A percentile compares a stretch with the other conserved stretches of the same genome.
These are phyloP conservation scores for Cryptosula pallasiana DNA, from an alignment of 2,888 invertebrate genomes.

Conservation along the genomic window DNA sequence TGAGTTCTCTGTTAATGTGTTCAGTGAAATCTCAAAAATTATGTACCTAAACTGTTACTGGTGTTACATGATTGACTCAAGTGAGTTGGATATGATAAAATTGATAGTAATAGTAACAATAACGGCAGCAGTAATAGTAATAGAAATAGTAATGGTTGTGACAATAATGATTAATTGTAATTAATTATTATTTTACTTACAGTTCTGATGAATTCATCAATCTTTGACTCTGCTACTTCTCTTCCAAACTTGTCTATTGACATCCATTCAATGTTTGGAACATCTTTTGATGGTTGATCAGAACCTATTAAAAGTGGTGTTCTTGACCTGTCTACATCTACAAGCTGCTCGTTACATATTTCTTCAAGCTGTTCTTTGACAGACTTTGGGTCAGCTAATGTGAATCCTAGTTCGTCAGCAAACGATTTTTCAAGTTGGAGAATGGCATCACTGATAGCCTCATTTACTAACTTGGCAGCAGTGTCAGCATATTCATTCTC, in stretches of 20 bases:
- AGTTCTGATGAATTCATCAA: slow-evolving; percentile 45
- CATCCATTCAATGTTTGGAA: slow-evolving; percentile 49
- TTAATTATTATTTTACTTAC: slow-evolving; percentile 12
- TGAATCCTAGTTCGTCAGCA: slow-evolving; percentile 36
- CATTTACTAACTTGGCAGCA: slow-evolving; percentile 43
- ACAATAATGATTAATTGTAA: not conserved
- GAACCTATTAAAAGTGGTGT: slow-evolving; percentile 33
- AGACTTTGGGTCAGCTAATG: slow-evolving; percentile 32
- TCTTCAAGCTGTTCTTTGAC: slow-evolving; percentile 34
- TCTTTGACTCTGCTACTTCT: slow-evolving; percentile 43
- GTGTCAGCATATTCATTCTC: slow-evolving; percentile 33
- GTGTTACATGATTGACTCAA: too few relatives aligned
- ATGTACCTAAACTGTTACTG: too few relatives aligned
- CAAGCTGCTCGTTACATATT: slow-evolving; percentile 35
- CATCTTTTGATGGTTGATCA: slow-evolving; percentile 31
- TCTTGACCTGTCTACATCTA: slow-evolving; percentile 27
- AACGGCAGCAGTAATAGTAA: too few relatives aligned
- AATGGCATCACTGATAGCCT: slow-evolving; percentile 43
- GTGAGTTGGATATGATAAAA: too few relatives aligned
- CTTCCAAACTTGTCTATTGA: slow-evolving; percentile 44
- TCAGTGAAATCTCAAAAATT: too few relatives aligned
- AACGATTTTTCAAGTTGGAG: slow-evolving; percentile 39
- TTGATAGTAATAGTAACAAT: too few relatives aligned
- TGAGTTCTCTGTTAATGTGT: too few relatives aligned
- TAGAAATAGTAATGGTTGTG: not conserved